These are phyloP conservation scores for Xylota sylvarum DNA, from an alignment of 2,888 invertebrate species.

Conservation along the genomic window DNA sequence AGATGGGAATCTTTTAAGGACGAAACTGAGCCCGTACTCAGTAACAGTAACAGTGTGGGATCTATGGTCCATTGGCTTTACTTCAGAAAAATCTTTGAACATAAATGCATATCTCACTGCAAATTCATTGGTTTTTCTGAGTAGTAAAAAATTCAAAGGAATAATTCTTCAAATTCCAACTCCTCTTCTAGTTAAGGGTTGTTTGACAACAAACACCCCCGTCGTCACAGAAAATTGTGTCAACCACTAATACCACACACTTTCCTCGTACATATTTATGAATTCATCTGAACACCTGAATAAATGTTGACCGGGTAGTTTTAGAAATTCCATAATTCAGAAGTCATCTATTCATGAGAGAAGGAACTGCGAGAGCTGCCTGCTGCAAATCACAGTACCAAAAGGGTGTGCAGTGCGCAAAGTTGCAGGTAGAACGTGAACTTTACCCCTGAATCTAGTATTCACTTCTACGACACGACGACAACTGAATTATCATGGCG, in stretches of 20 bases:
- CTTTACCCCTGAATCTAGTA: constrained; percentile 6
- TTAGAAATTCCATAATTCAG: not conserved
- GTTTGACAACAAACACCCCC: no score
- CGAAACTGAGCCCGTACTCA: no score
- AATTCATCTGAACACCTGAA: not conserved
- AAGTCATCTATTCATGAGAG: constrained; percentile 5
- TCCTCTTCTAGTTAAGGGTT: no score
- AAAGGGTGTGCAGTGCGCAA: not conserved
- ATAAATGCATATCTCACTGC: no score
- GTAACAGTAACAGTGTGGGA: no score
- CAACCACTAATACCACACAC: not conserved
- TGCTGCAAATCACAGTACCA: not conserved
- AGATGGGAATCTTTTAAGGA: no score
- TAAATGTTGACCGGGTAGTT: constrained; percentile 1
- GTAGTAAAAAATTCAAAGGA: no score
- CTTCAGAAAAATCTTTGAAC: no score
- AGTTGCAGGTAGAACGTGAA: not conserved
- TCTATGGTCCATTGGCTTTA: no score
- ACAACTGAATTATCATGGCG: constrained; percentile 2
- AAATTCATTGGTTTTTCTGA: no score
- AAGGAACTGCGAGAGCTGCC: not conserved
- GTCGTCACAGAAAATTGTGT: not conserved
- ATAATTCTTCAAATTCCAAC: no score
- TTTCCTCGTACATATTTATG: no score
- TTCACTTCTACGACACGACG: not conserved